Evolutionary conservation across 2,113 vertebrate genomes (phyloP), one percentile per base, ranked within the genome.

Genomic region (Lates calcarifer): DNA sequence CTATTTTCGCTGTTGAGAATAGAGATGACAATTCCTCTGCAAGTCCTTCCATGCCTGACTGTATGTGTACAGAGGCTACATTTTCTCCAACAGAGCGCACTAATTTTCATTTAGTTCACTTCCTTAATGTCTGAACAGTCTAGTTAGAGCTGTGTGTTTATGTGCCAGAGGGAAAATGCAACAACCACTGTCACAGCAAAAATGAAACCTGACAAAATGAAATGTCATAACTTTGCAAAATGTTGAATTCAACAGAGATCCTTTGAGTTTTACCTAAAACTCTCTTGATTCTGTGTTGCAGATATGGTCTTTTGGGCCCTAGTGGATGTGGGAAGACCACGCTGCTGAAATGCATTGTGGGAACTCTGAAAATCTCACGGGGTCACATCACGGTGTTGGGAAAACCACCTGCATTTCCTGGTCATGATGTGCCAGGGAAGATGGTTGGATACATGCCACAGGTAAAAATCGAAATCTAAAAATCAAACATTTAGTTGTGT

Each of bases 371-470:
- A 71, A 95, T 96, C 71, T 95, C 95, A 0, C 86, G 82, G 17
- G 95, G 95, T 31, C 90, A 90, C 63, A 96, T 96, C 82, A 89
- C 77, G 1, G 95, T 96, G 22, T n/a, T 96, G 77, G 95, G 95
- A 33, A 96, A 95, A 43, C 95, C 95, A 0, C 95, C 95, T 0
- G 92, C 91, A 2, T 96, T 94, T 75, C 95, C 95, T 1, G 95
- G 95, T 26, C 95, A 96, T 2, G 87, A 87, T 3, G 93, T 96
- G 11, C 95, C 95, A 0, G 95, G 95, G 31, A 95, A 13, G 81
- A 95, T 94, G 93, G 94, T 96, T 3, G 95, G 95, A 64, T 96
- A 95, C 90, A 96, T 96, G 95, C 95, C 95, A 10, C 95, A 96
- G 93, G 95, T 96, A 78, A 89, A 76, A 41, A 6, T 12, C 20